phyloP scores from a whole-genome alignment of 2,797 vertebrate species.

The Hapalemur alaotrensis region DNA sequence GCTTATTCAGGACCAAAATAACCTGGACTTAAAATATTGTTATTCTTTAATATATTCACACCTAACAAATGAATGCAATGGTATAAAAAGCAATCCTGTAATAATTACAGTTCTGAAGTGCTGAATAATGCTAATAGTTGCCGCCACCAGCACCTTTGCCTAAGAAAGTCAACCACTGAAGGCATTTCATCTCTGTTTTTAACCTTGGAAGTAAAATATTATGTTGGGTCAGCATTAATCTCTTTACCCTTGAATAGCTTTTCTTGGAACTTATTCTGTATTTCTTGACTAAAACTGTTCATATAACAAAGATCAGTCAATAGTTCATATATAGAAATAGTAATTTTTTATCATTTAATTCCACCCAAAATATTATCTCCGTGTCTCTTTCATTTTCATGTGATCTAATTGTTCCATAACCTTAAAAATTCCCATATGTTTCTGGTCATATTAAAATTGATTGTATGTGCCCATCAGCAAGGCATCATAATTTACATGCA shows the following conservation, averaged over 20 bases:
- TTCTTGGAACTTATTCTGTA: neutral
- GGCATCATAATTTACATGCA: neutral
- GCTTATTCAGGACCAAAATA: neutral
- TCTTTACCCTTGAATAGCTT: neutral
- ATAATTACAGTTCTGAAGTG: neutral
- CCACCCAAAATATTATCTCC: neutral
- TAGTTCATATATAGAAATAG: neutral
- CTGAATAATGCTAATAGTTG: neutral
- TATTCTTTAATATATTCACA: conserved; percentile 39
- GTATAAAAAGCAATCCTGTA: neutral
- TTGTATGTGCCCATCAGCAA: conserved; percentile 24
- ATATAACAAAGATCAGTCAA: neutral
- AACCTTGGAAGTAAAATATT: conserved; percentile 46
- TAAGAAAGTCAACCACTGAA: neutral
- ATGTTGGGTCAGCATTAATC: neutral
- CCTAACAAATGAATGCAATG: conserved; percentile 3
- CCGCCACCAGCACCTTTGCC: neutral
- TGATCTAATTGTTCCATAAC: conserved; percentile 36
- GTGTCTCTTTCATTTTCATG: neutral
- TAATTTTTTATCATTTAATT: conserved; percentile 43
- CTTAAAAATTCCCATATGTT: conserved; percentile 35
- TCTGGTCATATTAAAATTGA: conserved; percentile 40
- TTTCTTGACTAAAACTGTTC: conserved; percentile 23
- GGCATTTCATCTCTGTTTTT: neutral
- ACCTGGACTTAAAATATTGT: neutral